Evolutionary conservation across 2,888 invertebrate species (phyloP).

Genomic region (Limulus polyphemus): DNA sequence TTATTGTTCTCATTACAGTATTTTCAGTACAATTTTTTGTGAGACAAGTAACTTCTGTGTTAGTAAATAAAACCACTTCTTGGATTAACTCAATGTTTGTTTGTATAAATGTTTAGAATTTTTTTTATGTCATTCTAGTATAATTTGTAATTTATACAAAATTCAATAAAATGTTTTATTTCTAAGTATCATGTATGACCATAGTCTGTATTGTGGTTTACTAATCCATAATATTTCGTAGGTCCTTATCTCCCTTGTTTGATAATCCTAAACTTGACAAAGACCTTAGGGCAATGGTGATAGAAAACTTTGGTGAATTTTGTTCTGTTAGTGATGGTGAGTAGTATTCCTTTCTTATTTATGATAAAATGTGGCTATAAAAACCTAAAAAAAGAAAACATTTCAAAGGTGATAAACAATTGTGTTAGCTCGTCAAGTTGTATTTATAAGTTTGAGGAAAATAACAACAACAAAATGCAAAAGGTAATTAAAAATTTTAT

Average conservation of each 20-base stretch:
- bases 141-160: not conserved
- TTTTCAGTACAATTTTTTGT: too few relatives aligned
- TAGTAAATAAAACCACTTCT: too few relatives aligned
- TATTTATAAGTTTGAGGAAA: too few relatives aligned
- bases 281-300: conserved; percentile 66
- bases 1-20: too few relatives aligned
- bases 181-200: too few relatives aligned
- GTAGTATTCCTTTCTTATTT: not conserved
- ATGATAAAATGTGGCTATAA: not conserved
- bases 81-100: not conserved
- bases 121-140: not conserved
- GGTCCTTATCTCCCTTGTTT: conserved; percentile 68
- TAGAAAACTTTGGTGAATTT: conserved; percentile 85
- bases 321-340: conserved; percentile 49
- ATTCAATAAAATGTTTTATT: not conserved
- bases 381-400: not conserved
- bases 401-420: too few relatives aligned
- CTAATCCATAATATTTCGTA: conserved; percentile 17
- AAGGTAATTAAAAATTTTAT: too few relatives aligned
- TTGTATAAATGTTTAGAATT: conserved; percentile 6
- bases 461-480: too few relatives aligned
- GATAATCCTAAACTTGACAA: conserved; percentile 75
- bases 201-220: not conserved
- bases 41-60: too few relatives aligned
- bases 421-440: too few relatives aligned